Evolutionary conservation across 2,888 invertebrate species (phyloP).

Genomic region (Branchipolynoe longqiensis): DNA sequence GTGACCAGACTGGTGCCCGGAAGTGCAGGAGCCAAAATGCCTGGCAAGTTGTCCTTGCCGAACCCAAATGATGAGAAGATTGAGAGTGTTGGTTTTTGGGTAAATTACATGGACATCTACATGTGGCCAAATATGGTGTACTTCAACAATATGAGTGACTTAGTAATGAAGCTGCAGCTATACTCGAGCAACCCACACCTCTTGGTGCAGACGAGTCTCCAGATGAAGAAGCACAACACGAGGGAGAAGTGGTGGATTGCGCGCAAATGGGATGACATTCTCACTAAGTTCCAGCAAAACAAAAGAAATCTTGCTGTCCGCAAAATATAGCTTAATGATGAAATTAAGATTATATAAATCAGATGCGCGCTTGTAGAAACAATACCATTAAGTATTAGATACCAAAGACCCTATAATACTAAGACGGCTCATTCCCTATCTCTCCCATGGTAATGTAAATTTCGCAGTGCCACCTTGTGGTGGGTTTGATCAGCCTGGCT

Average conservation of each 20-base stretch:
- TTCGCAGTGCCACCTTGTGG: too few relatives aligned
- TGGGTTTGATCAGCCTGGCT: too few relatives aligned
- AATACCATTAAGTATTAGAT: too few relatives aligned
- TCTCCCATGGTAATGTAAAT: too few relatives aligned
- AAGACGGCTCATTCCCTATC: too few relatives aligned
- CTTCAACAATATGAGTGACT: conserved; percentile 14
- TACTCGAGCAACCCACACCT: background rate
- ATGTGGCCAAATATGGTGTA: conserved; percentile 7
- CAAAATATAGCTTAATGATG: too few relatives aligned
- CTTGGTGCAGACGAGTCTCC: background rate
- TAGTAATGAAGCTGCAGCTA: background rate
- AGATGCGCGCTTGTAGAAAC: too few relatives aligned
- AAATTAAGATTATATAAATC: too few relatives aligned
- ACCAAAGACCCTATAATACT: too few relatives aligned
- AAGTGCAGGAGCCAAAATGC: background rate
- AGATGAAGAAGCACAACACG: background rate
- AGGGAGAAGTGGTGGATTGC: background rate
- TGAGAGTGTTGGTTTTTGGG: conserved; percentile 41
- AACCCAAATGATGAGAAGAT: conserved; percentile 40
- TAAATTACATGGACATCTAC: background rate
- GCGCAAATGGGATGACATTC: background rate
- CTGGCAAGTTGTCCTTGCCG: conserved; percentile 24
- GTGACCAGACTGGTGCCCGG: background rate
- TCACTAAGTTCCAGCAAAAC: background rate
- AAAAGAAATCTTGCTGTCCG: too few relatives aligned